Base-by-base conservation (phyloP, 2,888 invertebrate species). In the Cremastobaeus sp. region DNA sequence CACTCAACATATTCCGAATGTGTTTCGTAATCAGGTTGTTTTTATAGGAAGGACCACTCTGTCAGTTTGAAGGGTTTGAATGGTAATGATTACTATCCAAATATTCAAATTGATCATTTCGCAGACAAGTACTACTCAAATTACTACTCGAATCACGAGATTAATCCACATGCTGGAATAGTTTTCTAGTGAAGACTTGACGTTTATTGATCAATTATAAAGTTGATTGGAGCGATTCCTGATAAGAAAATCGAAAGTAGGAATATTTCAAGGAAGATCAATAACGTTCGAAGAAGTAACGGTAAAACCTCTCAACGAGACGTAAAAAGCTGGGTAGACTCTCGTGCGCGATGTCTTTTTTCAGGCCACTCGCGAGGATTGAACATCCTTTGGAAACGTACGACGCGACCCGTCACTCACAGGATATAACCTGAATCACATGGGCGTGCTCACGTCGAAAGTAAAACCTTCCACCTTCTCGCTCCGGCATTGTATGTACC, bases 391-490 rank as follows among this genome's bases (percentile, higher is more conserved):
- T n/a, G 20, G 57, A 21, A 8, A 14, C 25, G 30, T 32, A 68
- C 25, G 57, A 50, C 50, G 20, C 59, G 43, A 17, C 68, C 52
- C 68, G 50, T 68, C 68, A 68, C 68, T 68, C 11, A 18, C 35
- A 37, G 15, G 52, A 15, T 30, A 45, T 37, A 59, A 52, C 47
- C 47, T 60, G 69, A 69, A 69, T 60, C 54, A 39, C 12, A 69
- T 60, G 60, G 69, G 69, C 69, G 69, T 60, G 47, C 54, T 60
- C 60, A 47, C 35, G 45, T 60, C 47, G 60, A 69, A 69, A 69
- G 60, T 60, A 69, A 69, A 69, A 54, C 54, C 59, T 47, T 59
- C 60, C 69, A 69, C 69, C 69, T 60, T 69, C 60, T 68, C 59
- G 43, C 43, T 15, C 34, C 2, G n/a, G 25, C 35, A 68, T 48